Evolutionary conservation across 2,797 vertebrate species (phyloP).

Genomic region (Cossypha dichroa): DNA sequence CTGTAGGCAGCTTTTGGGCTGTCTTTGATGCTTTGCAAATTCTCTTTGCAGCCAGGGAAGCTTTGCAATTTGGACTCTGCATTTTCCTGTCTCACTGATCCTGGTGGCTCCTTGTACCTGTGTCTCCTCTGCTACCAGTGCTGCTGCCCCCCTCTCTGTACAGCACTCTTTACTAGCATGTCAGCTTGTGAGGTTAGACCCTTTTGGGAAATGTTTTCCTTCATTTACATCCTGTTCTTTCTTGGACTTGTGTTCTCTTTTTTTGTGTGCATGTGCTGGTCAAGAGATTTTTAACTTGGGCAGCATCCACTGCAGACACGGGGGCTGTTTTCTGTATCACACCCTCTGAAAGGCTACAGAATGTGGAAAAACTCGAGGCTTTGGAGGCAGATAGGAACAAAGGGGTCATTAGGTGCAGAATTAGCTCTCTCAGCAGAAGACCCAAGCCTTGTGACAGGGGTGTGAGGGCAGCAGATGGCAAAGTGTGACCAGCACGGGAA

Average conservation of each 20-base stretch:
- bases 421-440: background rate
- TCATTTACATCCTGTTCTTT: background rate
- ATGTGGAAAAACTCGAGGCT: background rate
- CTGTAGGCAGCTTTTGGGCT: background rate
- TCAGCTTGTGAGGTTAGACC: background rate
- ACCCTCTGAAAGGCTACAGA: background rate
- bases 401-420: background rate
- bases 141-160: background rate
- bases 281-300: background rate
- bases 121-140: background rate
- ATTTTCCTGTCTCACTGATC: background rate
- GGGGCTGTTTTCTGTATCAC: background rate
- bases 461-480: conserved; percentile 67
- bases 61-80: background rate
- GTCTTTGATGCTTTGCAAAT: background rate
- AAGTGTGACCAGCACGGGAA: conserved; percentile 54
- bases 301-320: accelerated
- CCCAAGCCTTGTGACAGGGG: background rate
- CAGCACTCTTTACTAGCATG: background rate
- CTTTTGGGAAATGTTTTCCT: background rate
- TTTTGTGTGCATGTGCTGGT: background rate
- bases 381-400: background rate
- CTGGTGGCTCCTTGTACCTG: background rate
- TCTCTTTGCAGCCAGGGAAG: background rate
- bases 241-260: background rate